Evolutionary conservation across 2,113 vertebrate genomes (phyloP).

Genomic region (Fukomys damarensis): DNA sequence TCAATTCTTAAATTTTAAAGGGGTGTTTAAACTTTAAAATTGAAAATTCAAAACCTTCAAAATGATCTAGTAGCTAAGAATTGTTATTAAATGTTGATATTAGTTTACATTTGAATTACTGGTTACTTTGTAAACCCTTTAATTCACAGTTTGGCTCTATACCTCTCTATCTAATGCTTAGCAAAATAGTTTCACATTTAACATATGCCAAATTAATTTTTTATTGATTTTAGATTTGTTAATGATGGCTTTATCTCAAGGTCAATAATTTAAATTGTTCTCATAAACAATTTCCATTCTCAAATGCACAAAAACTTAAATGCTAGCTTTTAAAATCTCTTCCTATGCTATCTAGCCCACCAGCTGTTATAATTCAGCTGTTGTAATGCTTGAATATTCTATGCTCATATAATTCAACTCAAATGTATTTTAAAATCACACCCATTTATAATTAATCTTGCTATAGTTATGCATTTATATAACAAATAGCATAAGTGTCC

Average conservation of each 20-base stretch:
- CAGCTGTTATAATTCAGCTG: conserved; percentile 74
- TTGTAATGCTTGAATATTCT: conserved; percentile 66
- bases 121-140: neutral
- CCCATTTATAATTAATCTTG: conserved; percentile 77
- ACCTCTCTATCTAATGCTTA: neutral
- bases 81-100: conserved; percentile 9
- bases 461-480: conserved; percentile 65
- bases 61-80: neutral
- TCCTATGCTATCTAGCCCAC: neutral
- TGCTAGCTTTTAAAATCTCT: conserved; percentile 33
- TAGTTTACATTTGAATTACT: conserved; percentile 43
- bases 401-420: conserved; percentile 74
- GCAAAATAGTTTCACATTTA: conserved; percentile 11
- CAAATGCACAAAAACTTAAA: conserved; percentile 52
- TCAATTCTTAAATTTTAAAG: neutral
- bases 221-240: conserved; percentile 36
- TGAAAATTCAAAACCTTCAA: neutral
- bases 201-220: conserved; percentile 60
- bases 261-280: conserved; percentile 58
- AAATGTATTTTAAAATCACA: conserved; percentile 76
- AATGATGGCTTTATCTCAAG: conserved; percentile 40
- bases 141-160: neutral
- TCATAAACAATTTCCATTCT: conserved; percentile 44
- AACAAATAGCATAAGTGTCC: conserved; percentile 58
- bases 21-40: neutral